A percentile compares a stretch with the other conserved stretches of the same genome.
Evolutionary conservation across 2,113 vertebrate genomes (phyloP).

Genomic region (Thinocorus orbignyianus): DNA sequence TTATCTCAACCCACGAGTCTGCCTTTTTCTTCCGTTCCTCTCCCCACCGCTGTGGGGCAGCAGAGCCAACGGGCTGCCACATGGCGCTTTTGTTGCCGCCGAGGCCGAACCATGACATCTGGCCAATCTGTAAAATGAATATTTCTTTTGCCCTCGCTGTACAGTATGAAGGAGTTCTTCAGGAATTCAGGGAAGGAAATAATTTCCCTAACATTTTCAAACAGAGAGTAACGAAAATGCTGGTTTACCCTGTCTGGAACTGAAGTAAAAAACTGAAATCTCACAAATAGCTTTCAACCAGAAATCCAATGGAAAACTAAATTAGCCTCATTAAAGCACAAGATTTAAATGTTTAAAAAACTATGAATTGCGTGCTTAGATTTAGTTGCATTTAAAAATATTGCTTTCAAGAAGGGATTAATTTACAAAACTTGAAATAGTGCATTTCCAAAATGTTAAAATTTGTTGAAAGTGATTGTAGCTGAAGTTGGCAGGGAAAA

Average conservation of each 20-base stretch:
- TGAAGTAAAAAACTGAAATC: neutral
- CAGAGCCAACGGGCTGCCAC: too few relatives aligned
- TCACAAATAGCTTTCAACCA: neutral
- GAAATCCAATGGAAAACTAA: neutral
- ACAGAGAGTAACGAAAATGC: neutral
- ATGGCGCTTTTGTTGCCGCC: too few relatives aligned
- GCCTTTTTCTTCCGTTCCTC: too few relatives aligned
- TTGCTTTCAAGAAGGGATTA: neutral
- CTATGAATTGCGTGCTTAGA: neutral
- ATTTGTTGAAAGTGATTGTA: neutral
- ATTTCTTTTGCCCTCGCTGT: neutral
- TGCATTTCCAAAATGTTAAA: neutral
- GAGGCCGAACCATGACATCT: too few relatives aligned
- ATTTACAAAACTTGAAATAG: neutral
- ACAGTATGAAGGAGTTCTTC: neutral
- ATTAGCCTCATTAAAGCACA: neutral
- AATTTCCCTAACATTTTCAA: neutral
- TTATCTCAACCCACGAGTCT: too few relatives aligned
- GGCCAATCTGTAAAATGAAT: neutral
- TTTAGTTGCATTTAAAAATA: neutral
- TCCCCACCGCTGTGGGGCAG: too few relatives aligned
- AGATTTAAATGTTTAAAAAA: neutral
- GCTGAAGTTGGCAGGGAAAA: neutral
- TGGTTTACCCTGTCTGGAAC: neutral
- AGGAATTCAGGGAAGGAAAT: neutral